Evolutionary conservation across 2,113 vertebrate species (phyloP), one percentile per base, ranked within the genome.

Genomic region (Peromyscus leucopus): DNA sequence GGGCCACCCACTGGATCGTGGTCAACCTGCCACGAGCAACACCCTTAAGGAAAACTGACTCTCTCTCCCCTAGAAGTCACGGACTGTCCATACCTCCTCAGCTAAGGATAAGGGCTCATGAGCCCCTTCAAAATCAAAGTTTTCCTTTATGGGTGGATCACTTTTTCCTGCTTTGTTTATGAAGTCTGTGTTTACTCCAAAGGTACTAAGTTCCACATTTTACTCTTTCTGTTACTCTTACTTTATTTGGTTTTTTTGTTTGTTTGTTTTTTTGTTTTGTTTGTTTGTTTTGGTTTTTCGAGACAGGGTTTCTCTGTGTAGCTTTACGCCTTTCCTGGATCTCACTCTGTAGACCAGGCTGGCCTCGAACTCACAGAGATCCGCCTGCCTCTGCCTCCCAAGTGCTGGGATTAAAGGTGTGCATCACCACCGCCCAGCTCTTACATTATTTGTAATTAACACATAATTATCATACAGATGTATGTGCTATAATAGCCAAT

Each of bases 121-220:
- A 84, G n/a, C 57, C 11, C 79, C 69, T 90, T 26, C 13, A 74
- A 93, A 71, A 93, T 90, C 57, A 33, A 48, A 39, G 46, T 57
- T 95, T 93, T 90, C 46, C 82, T 80, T 79, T 36, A 63, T 94
- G 36, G n/a, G 65, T 65, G 39, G 39, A 69, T 61, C 82, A 8
- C 48, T 59, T 72, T 91, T 93, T 93, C 57, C 51, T 48, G 88
- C 48, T 79, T 74, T 63, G n/a, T 75, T 97, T 93, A 94, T 90
- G 80, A 97, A 95, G 75, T 95, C 26, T 55, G 48, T 39, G 11
- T 93, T 67, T 94, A 72, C 51, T 51, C 26, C 31, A 85, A 72
- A 39, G n/a, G 3, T 89, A 80, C 80, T 92, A 75, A 79, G 76
- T 90, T 84, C 55, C 13, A 57, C 31, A 80, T 85, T 96, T 84